Conservation (phyloP, 2,113 vertebrate genomes). For the Hyla sarda region DNA sequence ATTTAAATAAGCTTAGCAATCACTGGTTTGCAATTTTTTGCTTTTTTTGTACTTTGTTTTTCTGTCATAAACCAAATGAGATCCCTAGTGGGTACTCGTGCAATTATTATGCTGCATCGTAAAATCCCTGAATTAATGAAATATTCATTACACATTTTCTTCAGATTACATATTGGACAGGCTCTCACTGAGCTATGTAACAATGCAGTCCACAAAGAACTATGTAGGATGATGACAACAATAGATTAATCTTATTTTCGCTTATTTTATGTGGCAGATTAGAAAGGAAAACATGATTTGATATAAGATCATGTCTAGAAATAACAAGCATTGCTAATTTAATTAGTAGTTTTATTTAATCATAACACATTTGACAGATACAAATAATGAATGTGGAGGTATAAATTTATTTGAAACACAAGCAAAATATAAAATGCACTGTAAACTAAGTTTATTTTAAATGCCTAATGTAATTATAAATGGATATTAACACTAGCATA, state of each 20-base stretch:
- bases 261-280: not conserved
- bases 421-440: no score
- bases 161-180: not conserved
- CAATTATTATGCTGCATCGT: slow-evolving; percentile 38
- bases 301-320: not conserved
- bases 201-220: not conserved
- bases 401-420: no score
- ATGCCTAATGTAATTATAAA: no score
- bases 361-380: not conserved
- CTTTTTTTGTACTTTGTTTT: not conserved
- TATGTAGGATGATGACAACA: not conserved
- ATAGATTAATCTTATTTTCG: not conserved
- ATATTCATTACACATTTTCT: slow-evolving; percentile 36
- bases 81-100: not conserved
- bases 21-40: not conserved
- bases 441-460: no score
- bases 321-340: not conserved
- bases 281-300: not conserved
- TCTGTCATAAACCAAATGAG: not conserved
- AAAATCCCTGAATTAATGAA: slow-evolving; percentile 28
- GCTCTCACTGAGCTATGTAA: not conserved
- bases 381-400: not conserved
- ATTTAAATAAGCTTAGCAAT: not conserved
- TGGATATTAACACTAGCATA: no score
- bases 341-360: slow-evolving; percentile 5